Conservation (phyloP, 2,113 vertebrate genomes). For the Prinia subflava region DNA sequence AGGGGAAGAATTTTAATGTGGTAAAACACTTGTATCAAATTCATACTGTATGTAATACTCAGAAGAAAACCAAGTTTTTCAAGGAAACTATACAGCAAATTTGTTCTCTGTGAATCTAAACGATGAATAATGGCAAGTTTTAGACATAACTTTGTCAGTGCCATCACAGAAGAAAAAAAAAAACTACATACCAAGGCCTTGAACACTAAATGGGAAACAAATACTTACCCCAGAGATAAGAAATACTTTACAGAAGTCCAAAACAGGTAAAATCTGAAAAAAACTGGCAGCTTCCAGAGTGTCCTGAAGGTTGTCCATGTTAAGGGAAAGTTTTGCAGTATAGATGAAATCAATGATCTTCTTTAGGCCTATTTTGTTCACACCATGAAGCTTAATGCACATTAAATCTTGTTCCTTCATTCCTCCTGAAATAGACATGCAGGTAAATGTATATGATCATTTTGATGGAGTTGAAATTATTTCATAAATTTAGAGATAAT, state of each 20-base stretch:
- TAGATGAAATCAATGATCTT: slow-evolving; percentile 99
- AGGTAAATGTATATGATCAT: neutral
- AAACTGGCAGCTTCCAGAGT: slow-evolving; percentile 98
- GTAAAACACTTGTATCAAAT: too few species aligned
- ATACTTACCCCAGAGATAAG: slow-evolving; percentile 97
- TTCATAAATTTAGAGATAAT: neutral
- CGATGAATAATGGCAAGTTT: neutral
- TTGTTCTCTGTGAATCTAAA: neutral
- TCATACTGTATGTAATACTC: too few species aligned
- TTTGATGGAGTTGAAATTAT: neutral
- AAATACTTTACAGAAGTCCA: slow-evolving; percentile 99
- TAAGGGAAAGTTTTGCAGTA: slow-evolving; percentile 97
- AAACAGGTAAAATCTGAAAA: slow-evolving; percentile 95
- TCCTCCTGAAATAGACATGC: slow-evolving; percentile 81
- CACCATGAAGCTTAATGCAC: slow-evolving; percentile 99
- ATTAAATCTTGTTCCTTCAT: slow-evolving; percentile 99
- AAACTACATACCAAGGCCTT: neutral
- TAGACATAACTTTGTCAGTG: neutral
- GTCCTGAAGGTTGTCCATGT: slow-evolving; percentile 99
- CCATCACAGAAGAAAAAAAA: neutral
- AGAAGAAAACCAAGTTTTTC: too few species aligned
- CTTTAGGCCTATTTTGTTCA: slow-evolving; percentile 96
- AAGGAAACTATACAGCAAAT: too few species aligned
- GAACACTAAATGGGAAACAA: neutral
- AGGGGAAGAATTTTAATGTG: too few species aligned